These are phyloP conservation scores for Trematocara nigrifrons DNA, from an alignment of 2,113 vertebrate species.

Conservation along the genomic window DNA sequence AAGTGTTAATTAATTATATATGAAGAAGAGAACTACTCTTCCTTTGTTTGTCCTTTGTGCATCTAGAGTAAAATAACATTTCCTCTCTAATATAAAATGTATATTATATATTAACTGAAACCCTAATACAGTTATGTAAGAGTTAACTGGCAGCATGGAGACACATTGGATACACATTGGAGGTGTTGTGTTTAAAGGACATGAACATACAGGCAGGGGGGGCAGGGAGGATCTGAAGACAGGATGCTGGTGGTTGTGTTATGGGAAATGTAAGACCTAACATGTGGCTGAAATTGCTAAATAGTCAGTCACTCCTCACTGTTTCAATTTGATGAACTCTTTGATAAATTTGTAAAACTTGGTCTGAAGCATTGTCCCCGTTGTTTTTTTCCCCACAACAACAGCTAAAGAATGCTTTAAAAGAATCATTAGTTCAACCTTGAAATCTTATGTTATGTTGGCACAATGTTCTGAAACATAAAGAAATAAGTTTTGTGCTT, in stretches of 20 bases:
- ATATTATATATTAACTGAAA: background rate
- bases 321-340: background rate
- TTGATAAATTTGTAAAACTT: background rate
- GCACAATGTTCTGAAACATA: background rate
- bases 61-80: background rate
- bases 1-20: background rate
- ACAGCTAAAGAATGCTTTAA: background rate
- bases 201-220: background rate
- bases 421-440: background rate
- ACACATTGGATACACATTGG: background rate
- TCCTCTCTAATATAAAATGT: background rate
- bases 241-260: background rate
- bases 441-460: background rate
- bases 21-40: background rate
- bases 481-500: background rate
- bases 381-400: background rate
- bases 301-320: background rate
- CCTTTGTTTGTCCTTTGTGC: background rate
- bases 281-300: background rate
- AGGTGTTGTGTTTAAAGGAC: background rate
- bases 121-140: background rate
- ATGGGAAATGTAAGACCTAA: background rate
- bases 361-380: background rate
- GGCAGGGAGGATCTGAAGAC: background rate
- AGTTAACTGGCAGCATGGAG: background rate